Evolutionary conservation across 2,888 invertebrate species (phyloP), one percentile per base, ranked within the genome.

Genomic region (Argyresthia albistria): DNA sequence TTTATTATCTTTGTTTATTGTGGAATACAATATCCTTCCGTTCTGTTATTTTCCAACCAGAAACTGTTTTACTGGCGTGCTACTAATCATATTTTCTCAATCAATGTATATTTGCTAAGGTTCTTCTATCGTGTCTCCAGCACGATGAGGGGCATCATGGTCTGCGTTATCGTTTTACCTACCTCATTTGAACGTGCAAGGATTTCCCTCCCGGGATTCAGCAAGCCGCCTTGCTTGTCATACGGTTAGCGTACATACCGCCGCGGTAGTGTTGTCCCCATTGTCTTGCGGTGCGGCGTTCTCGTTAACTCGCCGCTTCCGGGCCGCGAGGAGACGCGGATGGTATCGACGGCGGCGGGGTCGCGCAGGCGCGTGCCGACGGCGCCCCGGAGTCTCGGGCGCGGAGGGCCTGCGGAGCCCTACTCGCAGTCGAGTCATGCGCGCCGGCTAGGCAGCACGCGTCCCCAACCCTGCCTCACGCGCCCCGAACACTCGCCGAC

Each of bases 351-450:
- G 76, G 73, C 16, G 53, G 55, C 52, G 54, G 76, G 70, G 25
- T 25, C 65, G 63, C 64, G 64, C 61, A 59, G 66, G 83, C 87
- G 86, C 86, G 81, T 81, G 82, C 80, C 80, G 11, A 25, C 67
- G 84, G 84, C 86, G 84, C 84, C 84, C 70, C 68, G 63, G 73
- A 73, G 84, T 84, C 84, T 86, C 80, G 76, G 73, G 73, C 76
- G 73, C 67, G 69, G 69, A 64, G 81, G 71, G 69, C 70, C 75
- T 72, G 76, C 63, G 70, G 76, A 60, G 64, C 69, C 72, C 73
- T 71, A 70, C 64, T 64, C 61, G 64, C 83, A 86, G 82, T 86
- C 70, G 63, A 69, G 64, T 64, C 74, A 76, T 72, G 72, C 62
- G 58, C 67, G 66, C 69, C 63, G 58, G 56, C 61, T 55, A 61